A percentile compares a stretch with the other conserved stretches of the same genome.
phyloP scores from a whole-genome alignment of 2,888 invertebrate species.

The Melinopterus prodromus region DNA sequence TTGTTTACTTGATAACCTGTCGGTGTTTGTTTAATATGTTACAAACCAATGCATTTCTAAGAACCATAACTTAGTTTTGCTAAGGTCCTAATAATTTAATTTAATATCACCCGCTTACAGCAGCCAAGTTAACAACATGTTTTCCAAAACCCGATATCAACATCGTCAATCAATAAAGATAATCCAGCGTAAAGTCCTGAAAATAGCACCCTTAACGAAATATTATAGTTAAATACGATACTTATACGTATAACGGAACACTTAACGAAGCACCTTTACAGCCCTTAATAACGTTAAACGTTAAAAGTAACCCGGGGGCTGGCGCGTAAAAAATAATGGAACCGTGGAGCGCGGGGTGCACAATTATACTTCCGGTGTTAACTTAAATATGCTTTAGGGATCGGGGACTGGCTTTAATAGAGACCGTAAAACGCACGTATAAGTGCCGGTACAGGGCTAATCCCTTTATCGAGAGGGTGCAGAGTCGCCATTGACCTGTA shows the following conservation, averaged over 20 bases:
- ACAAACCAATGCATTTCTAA: no score
- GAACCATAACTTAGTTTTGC: no score
- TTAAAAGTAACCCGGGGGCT: not conserved
- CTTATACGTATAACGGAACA: not conserved
- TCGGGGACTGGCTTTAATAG: not conserved
- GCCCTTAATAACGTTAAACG: constrained; percentile 4
- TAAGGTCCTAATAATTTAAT: no score
- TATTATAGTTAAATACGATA: not conserved
- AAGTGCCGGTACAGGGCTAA: not conserved
- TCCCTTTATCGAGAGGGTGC: not conserved
- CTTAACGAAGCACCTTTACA: not conserved
- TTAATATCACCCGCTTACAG: not conserved
- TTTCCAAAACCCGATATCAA: not conserved
- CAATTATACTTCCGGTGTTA: not conserved
- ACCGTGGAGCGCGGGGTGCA: not conserved
- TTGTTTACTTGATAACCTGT: no score
- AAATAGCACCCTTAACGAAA: not conserved
- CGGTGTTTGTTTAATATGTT: no score
- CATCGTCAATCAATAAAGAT: not conserved
- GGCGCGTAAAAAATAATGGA: not conserved
- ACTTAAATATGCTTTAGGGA: constrained; percentile 4
- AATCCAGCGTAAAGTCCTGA: not conserved
- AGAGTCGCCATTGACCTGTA: not conserved
- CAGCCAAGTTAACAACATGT: not conserved
- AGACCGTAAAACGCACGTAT: constrained; percentile 4